Evolutionary conservation across 1,140 invertebrate species (phyloP).

Genomic region (Hyles euphorbiae): DNA sequence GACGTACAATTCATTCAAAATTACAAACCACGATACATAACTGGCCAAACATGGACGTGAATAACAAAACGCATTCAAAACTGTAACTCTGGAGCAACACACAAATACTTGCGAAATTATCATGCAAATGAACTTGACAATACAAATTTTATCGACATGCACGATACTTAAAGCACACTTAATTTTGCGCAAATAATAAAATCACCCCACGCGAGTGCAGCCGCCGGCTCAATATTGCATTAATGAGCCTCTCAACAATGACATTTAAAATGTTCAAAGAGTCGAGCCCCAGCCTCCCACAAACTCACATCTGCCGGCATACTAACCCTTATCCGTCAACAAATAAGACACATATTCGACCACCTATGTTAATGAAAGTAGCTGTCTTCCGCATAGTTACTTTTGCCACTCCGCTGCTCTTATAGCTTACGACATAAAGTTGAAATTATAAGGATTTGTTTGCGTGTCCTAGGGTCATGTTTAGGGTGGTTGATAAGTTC

Average conservation of each 20-base stretch:
- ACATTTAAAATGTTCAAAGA: slow-evolving; percentile 71
- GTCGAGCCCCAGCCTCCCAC: slow-evolving; percentile 35
- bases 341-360: slow-evolving; percentile 33
- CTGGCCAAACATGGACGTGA: no score
- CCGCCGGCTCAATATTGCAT: slow-evolving; percentile 67
- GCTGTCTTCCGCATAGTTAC: no score
- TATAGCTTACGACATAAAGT: not conserved
- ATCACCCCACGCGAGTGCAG: slow-evolving; percentile 38
- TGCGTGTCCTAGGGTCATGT: slow-evolving; percentile 21
- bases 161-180: slow-evolving; percentile 29
- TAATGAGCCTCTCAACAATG: slow-evolving; percentile 69
- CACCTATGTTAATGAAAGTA: no score
- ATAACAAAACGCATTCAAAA: no score
- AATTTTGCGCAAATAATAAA: slow-evolving; percentile 65
- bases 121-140: slow-evolving; percentile 3
- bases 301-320: slow-evolving; percentile 3
- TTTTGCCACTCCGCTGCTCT: no score
- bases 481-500: slow-evolving; percentile 37
- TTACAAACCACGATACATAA: no score
- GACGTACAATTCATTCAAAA: no score
- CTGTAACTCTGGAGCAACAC: not conserved
- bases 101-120: not conserved
- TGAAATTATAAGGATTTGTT: slow-evolving; percentile 21
- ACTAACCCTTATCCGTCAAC: slow-evolving; percentile 14
- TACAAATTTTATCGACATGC: slow-evolving; percentile 7